Evolutionary conservation across 1,140 invertebrate species (phyloP).

Genomic region (Phocides pigmalion): DNA sequence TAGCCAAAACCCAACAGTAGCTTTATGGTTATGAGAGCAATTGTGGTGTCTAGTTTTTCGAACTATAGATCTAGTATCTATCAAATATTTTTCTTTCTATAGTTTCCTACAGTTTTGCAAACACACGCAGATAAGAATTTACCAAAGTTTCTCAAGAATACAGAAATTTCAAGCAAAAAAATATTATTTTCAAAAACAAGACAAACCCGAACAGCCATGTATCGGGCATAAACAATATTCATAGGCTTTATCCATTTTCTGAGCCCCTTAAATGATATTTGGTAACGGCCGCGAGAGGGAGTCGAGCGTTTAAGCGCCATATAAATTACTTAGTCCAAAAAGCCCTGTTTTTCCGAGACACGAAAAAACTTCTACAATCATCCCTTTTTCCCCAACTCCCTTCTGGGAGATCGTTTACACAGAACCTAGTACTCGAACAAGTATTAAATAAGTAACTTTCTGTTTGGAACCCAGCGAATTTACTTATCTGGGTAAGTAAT

Average conservation of each 20-base stretch:
- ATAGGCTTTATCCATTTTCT: slow-evolving; percentile 21
- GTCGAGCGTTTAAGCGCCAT: slow-evolving; percentile 37
- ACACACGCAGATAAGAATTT: too few species aligned
- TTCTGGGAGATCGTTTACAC: slow-evolving; percentile 4
- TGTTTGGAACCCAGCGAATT: background rate
- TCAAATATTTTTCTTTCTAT: too few species aligned
- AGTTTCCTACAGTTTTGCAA: too few species aligned
- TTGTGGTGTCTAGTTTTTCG: too few species aligned
- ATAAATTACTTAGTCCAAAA: slow-evolving; percentile 49
- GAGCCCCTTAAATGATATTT: slow-evolving; percentile 35
- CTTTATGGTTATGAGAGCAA: too few species aligned
- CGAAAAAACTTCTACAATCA: slow-evolving; percentile 41
- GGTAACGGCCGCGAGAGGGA: slow-evolving; percentile 9
- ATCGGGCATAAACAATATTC: slow-evolving; percentile 17
- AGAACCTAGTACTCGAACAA: slow-evolving; percentile 11
- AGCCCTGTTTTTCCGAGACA: slow-evolving; percentile 30
- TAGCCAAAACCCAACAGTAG: too few species aligned
- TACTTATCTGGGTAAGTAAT: too few species aligned
- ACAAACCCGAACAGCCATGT: background rate
- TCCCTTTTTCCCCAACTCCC: slow-evolving; percentile 33
- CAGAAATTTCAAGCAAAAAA: background rate
- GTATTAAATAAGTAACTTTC: slow-evolving; percentile 7
- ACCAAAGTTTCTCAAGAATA: too few species aligned
- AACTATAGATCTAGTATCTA: too few species aligned
- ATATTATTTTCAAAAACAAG: background rate